These are phyloP conservation scores for Diarsia dahlii DNA, from an alignment of 2,888 invertebrate genomes.

Conservation along the genomic window DNA sequence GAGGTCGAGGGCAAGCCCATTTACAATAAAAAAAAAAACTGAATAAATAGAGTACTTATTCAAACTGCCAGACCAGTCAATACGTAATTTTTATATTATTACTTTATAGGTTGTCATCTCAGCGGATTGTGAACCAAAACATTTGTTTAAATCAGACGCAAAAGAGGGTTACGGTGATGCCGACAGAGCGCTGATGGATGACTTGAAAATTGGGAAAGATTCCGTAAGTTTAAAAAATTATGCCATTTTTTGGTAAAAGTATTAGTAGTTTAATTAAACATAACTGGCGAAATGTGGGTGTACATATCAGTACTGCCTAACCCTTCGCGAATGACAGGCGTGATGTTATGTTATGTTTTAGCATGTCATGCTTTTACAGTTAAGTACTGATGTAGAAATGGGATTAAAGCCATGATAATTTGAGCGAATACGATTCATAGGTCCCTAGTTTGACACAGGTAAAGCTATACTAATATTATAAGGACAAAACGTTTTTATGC, in stretches of 20 bases:
- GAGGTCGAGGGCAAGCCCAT: too few relatives aligned
- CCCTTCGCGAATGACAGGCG: too few relatives aligned
- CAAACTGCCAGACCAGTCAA: not conserved
- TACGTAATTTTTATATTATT: constrained; percentile 7
- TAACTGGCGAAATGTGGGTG: too few relatives aligned
- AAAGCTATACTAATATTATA: not conserved
- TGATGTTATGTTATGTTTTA: not conserved
- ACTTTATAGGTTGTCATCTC: constrained; percentile 94
- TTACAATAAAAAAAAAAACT: too few relatives aligned
- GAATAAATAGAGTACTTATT: constrained; percentile 25
- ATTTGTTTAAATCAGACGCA: constrained; percentile 92
- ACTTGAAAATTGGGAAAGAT: constrained; percentile 95
- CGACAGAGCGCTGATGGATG: constrained; percentile 98
- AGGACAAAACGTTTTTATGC: not conserved
- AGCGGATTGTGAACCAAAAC: constrained; percentile 94
- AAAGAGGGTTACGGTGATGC: constrained; percentile 92
- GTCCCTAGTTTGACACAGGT: not conserved
- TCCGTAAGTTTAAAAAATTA: constrained; percentile 89
- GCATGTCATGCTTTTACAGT: not conserved
- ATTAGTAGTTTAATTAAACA: too few relatives aligned
- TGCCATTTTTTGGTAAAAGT: not conserved
- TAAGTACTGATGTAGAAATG: not conserved
- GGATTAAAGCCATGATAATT: not conserved
- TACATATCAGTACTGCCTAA: too few relatives aligned
- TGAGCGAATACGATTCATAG: not conserved